phyloP scores from a whole-genome alignment of 2,797 vertebrate species.

The Steatocranus sp. region DNA sequence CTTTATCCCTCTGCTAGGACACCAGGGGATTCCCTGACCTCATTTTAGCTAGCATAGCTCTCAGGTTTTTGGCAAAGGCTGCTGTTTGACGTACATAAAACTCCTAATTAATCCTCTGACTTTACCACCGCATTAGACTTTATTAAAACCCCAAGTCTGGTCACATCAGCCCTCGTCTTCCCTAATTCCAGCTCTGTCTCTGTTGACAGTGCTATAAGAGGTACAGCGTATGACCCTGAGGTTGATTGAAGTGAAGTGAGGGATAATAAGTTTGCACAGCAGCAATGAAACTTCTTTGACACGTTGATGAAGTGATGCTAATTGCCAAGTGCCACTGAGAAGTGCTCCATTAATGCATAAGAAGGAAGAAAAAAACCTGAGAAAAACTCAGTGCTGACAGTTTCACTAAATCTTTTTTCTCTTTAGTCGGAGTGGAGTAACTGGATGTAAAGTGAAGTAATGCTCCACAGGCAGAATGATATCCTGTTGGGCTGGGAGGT shows the following conservation, averaged over 20 bases:
- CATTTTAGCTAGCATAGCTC: neutral
- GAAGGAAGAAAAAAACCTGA: neutral
- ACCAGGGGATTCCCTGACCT: conserved; percentile 1
- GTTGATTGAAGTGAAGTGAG: conserved; percentile 60
- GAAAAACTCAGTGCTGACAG: conserved; percentile 17
- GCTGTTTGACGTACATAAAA: conserved; percentile 17
- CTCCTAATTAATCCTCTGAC: conserved; percentile 43
- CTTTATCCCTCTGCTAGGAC: neutral
- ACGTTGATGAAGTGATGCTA: conserved; percentile 62
- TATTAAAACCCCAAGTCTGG: conserved; percentile 20
- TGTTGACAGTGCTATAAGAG: conserved; percentile 22
- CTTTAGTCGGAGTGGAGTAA: neutral
- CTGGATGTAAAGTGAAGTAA: neutral
- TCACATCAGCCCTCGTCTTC: conserved; percentile 27
- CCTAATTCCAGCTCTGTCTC: conserved; percentile 17
- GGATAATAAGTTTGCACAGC: conserved; percentile 56
- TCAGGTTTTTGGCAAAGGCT: neutral
- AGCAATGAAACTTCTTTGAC: conserved; percentile 47
- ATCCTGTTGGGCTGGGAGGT: neutral
- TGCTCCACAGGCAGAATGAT: neutral
- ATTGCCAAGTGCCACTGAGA: conserved; percentile 63
- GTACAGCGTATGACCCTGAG: conserved; percentile 37
- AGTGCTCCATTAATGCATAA: conserved; percentile 42
- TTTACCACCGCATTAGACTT: conserved; percentile 5
- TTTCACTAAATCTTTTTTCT: conserved; percentile 13